Base-by-base conservation (phyloP, 2,113 vertebrate species). In the Pelecanus crispus region DNA sequence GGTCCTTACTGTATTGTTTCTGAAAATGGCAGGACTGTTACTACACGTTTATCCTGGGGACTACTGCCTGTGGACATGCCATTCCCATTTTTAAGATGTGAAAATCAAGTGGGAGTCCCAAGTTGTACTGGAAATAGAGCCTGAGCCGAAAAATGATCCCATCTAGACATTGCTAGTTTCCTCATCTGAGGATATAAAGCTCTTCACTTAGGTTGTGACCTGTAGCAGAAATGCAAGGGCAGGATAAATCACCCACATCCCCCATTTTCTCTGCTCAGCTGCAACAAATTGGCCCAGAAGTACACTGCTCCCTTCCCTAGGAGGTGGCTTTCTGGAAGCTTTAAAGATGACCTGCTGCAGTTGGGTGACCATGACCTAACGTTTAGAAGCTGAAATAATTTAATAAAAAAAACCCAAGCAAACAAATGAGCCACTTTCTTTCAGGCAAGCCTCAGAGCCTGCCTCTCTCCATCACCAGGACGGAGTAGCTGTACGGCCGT, bases 401-500 rank as follows among this genome's bases (percentile, higher is more conserved):
- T n/a, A 36, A 53, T 20, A 25, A 58, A 32, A n/a, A n/a, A 17
- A 9, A 1, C 29, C 11, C 12, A n/a, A 45, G 24, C 29, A 61
- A 55, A 24, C 13, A 56, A 50, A 50, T 18, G 26, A 36, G 32
- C 13, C 17, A 9, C 52, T 17, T 53, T n/a, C 24, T 31, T 70
- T 36, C 29, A 28, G 47, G 26, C 17, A 18, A 63, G 53, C 19
- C 47, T 26, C 20, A 7, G 32, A 32, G 13, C 20, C 28, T 53
- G 32, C 47, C 16, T 13, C 63, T 26, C 45, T 22, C 20, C 49
- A 8, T 10, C 28, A 8, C n/a, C 5, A 0, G 5, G 36, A 11
- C 1, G 2, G 22, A 55, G 20, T 0, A 31, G 49, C 78, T 1
- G 5, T 3, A 6, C 0, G 24, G 74, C 53, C 18, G 8, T 5